Conservation (phyloP, 2,113 vertebrate genomes). For the Zingel zingel region DNA sequence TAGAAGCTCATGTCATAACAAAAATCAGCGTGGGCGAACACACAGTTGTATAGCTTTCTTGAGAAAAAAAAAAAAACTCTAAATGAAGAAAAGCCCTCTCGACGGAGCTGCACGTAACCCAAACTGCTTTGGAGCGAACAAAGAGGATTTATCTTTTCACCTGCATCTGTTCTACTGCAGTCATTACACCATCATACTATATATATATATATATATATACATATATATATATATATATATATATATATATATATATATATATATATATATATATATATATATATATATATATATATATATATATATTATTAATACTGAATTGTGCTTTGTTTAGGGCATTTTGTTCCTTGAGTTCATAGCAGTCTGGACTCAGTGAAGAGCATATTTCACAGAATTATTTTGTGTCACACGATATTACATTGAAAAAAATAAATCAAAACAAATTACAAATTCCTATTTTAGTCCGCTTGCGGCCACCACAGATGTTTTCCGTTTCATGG, state of each 20-base stretch:
- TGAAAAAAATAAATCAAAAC: background rate
- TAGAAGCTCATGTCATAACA: slow-evolving; percentile 72
- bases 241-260: too few relatives aligned
- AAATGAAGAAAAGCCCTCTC: background rate
- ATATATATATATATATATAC: too few relatives aligned
- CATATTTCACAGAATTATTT: background rate
- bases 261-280: too few relatives aligned
- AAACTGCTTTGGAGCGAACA: background rate
- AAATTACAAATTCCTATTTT: background rate
- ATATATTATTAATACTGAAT: background rate
- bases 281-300: background rate
- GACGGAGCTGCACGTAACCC: background rate
- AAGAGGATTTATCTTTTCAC: too few relatives aligned
- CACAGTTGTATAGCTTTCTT: slow-evolving; percentile 7
- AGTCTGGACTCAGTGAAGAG: background rate
- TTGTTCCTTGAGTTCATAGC: background rate
- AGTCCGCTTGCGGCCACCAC: background rate
- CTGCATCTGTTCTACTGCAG: too few relatives aligned
- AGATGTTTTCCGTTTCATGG: background rate
- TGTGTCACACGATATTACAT: background rate
- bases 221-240: background rate
- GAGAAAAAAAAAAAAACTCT: background rate
- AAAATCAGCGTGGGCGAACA: slow-evolving; percentile 42
- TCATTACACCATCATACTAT: background rate
- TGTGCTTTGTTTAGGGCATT: background rate